Percentiles rank a stretch among this genome's conserved stretches.
Conservation (phyloP, 2,797 vertebrate genomes). For the Parauchenoglanis punctatus region DNA sequence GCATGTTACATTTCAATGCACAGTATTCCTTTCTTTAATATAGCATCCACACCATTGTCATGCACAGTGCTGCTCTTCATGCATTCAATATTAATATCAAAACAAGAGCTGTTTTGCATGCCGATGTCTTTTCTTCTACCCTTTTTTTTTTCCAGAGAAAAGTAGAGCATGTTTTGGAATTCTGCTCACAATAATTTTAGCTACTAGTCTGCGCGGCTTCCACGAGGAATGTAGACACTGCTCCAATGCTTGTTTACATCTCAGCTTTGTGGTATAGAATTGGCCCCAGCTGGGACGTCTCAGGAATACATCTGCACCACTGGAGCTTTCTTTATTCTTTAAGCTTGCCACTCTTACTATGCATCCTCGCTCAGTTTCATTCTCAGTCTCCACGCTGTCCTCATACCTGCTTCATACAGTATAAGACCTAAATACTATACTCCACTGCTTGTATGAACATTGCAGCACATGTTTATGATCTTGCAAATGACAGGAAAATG, state of each 20-base stretch:
- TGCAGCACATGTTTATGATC: background rate
- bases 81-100: conserved; percentile 12
- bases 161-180: conserved; percentile 64
- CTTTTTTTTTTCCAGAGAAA: background rate
- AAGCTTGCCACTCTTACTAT: conserved; percentile 33
- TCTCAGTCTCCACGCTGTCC: background rate
- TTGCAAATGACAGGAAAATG: background rate
- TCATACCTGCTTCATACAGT: background rate
- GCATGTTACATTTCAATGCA: background rate
- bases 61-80: background rate
- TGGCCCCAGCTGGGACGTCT: conserved; percentile 50
- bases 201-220: conserved; percentile 66
- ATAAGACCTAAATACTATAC: background rate
- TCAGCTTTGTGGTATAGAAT: conserved; percentile 60
- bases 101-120: conserved; percentile 20
- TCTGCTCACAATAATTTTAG: conserved; percentile 51
- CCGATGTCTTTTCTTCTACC: background rate
- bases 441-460: background rate
- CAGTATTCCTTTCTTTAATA: background rate
- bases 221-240: conserved; percentile 74
- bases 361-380: background rate
- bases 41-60: background rate
- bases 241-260: conserved; percentile 71
- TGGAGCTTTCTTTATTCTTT: conserved; percentile 34
- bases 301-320: conserved; percentile 46